These are phyloP conservation scores for Lasioglossum figueresi DNA, from an alignment of 2,888 invertebrate species.

Conservation along the genomic window DNA sequence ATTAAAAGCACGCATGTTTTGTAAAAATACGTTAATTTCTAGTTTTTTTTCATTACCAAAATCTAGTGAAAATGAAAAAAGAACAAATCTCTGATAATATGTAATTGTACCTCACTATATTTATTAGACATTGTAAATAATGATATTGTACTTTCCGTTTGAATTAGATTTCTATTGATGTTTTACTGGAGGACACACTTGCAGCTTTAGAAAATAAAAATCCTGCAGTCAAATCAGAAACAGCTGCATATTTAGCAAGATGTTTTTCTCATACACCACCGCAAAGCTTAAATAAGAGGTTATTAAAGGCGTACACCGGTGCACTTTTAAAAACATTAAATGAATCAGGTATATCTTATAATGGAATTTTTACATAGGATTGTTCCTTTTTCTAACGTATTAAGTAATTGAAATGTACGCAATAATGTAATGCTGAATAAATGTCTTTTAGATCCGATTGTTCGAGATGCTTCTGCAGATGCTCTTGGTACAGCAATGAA, in stretches of 20 bases:
- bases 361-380: not conserved
- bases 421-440: not conserved
- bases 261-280: constrained; percentile 93
- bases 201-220: constrained; percentile 96
- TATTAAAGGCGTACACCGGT: constrained; percentile 92
- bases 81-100: not conserved
- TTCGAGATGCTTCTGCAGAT: constrained; percentile 96
- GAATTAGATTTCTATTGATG: constrained; percentile 91
- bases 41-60: not conserved
- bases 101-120: not conserved
- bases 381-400: not conserved
- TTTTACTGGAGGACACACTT: constrained; percentile 93
- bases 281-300: constrained; percentile 93
- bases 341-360: constrained; percentile 87
- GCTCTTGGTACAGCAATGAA: constrained; percentile 97
- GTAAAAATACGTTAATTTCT: not conserved
- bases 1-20: not conserved
- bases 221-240: constrained; percentile 95
- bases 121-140: not conserved
- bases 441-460: constrained; percentile 89
- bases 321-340: constrained; percentile 91
- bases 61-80: not conserved
- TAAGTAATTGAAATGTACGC: not conserved
- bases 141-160: constrained; percentile 44
- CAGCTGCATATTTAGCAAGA: constrained; percentile 92